Conservation (phyloP, 64 coral and sea anemone species). For the Actinia equina region DNA sequence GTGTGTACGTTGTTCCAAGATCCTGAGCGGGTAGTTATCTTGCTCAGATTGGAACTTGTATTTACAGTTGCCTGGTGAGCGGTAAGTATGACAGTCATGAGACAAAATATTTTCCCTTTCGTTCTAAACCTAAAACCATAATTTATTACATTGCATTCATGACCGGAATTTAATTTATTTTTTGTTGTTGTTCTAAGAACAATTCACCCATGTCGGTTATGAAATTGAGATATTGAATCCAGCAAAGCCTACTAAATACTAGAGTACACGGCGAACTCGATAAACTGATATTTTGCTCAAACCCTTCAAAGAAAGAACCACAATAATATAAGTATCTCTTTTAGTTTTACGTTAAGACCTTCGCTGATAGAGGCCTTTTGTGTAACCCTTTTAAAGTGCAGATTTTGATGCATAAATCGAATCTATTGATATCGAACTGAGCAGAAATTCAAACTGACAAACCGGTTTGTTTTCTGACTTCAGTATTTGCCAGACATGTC, state of each 20-base stretch:
- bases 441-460: background rate
- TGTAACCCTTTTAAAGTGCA: no score
- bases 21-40: background rate
- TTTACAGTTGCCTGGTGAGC: background rate
- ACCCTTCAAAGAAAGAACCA: background rate
- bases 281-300: background rate
- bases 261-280: background rate
- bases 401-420: no score
- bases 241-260: background rate
- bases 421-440: background rate
- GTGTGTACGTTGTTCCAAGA: background rate
- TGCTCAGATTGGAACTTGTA: background rate
- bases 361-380: no score
- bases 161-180: background rate
- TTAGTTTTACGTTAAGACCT: no score
- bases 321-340: no score
- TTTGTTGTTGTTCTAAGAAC: background rate
- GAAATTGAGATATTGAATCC: background rate
- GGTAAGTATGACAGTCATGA: background rate
- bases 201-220: background rate
- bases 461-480: slow-evolving; percentile 4
- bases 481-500: background rate
- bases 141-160: no score
- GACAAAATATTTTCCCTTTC: background rate
- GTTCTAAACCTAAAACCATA: no score